Conservation (phyloP, 1,140 invertebrate genomes). For the Oncopodura yosiiana region DNA sequence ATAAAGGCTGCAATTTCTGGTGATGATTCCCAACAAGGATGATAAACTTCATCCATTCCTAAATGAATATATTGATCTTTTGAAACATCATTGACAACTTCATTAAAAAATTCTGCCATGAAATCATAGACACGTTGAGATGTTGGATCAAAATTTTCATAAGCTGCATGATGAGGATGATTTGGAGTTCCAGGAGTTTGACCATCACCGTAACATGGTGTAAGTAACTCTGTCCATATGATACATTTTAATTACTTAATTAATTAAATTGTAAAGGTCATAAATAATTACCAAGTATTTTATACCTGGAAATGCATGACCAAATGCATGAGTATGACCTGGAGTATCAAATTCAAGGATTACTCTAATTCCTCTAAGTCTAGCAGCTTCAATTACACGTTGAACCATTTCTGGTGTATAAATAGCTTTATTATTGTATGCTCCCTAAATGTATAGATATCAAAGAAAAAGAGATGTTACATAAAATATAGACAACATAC, state of each 20-base stretch:
- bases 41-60: conserved; percentile 74
- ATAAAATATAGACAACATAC: not conserved
- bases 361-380: conserved; percentile 73
- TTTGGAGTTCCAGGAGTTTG: conserved; percentile 41
- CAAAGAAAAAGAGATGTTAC: not conserved
- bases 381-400: conserved; percentile 64
- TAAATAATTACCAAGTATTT: not conserved
- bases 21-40: conserved; percentile 28
- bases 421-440: conserved; percentile 54
- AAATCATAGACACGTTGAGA: conserved; percentile 55
- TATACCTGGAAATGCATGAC: conserved; percentile 28
- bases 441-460: conserved; percentile 46
- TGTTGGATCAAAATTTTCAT: conserved; percentile 57
- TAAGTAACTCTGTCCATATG: conserved; percentile 50
- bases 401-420: conserved; percentile 57
- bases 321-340: conserved; percentile 42
- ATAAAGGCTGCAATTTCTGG: conserved; percentile 21
- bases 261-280: not conserved
- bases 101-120: conserved; percentile 55
- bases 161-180: conserved; percentile 38
- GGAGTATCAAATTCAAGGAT: conserved; percentile 87
- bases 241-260: not conserved
- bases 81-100: conserved; percentile 55
- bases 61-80: conserved; percentile 70
- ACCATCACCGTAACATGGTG: conserved; percentile 53